Evolutionary conservation across 2,113 vertebrate genomes (phyloP).

Genomic region (Otis tarda): DNA sequence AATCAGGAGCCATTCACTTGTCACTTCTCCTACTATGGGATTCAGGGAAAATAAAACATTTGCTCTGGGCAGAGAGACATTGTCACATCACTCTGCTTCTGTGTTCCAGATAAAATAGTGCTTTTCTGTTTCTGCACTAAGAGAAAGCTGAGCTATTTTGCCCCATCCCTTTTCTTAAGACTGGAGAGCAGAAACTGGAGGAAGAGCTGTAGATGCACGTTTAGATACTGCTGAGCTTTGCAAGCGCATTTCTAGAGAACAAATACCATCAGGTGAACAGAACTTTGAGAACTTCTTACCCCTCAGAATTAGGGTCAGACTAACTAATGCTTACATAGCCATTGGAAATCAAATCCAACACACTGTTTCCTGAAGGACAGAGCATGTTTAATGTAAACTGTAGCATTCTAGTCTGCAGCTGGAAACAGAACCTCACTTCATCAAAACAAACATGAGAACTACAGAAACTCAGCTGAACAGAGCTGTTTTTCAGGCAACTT

Average conservation of each 20-base stretch:
- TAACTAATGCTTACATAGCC: not conserved
- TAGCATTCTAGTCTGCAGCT: conserved; percentile 11
- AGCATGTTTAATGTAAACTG: not conserved
- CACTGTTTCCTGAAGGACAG: not conserved
- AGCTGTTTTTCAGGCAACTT: not conserved
- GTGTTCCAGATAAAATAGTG: not conserved
- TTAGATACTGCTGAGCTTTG: conserved; percentile 55
- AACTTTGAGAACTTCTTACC: not conserved
- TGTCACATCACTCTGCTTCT: not conserved
- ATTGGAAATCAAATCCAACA: not conserved
- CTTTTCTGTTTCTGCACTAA: not conserved
- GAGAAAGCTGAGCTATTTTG: not conserved
- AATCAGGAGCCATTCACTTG: not conserved
- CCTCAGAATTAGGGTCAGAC: not conserved
- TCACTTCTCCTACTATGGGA: not conserved
- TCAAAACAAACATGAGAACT: not conserved
- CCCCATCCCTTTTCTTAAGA: conserved; percentile 7
- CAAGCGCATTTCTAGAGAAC: conserved; percentile 47
- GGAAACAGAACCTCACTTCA: conserved; percentile 40
- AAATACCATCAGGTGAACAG: conserved; percentile 63
- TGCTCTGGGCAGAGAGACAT: not conserved
- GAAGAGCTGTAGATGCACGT: conserved; percentile 53
- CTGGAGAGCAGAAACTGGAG: conserved; percentile 67
- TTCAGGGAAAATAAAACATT: not conserved
- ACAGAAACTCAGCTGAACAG: not conserved